Base-by-base conservation (phyloP, 1,140 invertebrate genomes). In the Pseudomyrmex sp. region DNA sequence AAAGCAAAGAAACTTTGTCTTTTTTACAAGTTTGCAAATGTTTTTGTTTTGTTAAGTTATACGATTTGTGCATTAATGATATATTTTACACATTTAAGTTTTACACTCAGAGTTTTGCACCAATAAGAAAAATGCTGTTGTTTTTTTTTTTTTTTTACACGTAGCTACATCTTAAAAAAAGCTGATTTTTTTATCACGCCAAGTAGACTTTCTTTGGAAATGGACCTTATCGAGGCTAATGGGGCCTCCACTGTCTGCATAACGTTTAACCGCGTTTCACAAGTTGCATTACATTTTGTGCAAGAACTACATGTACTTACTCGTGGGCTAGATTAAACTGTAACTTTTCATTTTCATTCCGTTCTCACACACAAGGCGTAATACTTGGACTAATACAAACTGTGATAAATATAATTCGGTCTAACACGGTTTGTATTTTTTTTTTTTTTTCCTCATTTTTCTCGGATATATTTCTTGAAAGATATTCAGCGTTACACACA, bases 21-120 rank as follows among this genome's bases (percentile, higher is more conserved):
- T 26, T 7, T 68, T 77, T 44, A 1, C 10, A 50, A 20, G n/a
- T 66, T 35, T 2, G 15, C 35, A 44, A 66, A 12, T 50, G 13
- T 3, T 68, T 20, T 35, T 35, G 35, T 35, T 35, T 35, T 35
- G 35, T 35, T 35, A 35, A 35, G n/a, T 50, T 50, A 63, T 75
- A 77, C 23, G 35, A 66, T 35, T 35, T 56, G 48, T 12, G 20
- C 18, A 62, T 59, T 62, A n/a, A 63, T 75, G 44, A 12, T 10
- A 35, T 46, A 54, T 9, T n/a, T 12, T 35, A 68, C 7, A 56
- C 18, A 3, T 48, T 72, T 63, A 83, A 85, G 85, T 88, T 88
- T 88, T 88, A 88, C 87, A 76, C 86, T 88, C 86, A 86, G 85
- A 86, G 68, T 56, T 63, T 77, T 26, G 15, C 35, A 10, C 23